Base-by-base conservation (phyloP, 1,140 invertebrate genomes). In the Sycophila sp. region DNA sequence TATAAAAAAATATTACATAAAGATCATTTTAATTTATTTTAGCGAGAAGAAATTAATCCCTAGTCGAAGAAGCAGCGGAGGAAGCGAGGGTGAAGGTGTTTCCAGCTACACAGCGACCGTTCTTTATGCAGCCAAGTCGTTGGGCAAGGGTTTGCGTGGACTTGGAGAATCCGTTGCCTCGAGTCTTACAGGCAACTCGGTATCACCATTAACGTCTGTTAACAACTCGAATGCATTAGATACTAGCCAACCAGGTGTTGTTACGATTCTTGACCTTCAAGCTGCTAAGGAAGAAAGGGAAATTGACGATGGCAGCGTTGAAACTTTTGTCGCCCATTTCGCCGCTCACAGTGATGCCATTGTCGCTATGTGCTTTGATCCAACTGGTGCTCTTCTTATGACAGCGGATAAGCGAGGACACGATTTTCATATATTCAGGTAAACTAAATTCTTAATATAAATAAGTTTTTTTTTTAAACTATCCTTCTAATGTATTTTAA, bases 81-180 rank as follows among this genome's bases (percentile, higher is more conserved):
- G 96, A 2, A 92, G 92, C 82, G 92, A 93, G 82, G 90, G 90
- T 78, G 85, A 86, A 86, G 90, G 91, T 19, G 89, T 94, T 10
- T 92, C 95, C 77, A 98, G 96, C 75, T 98, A 98, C 80, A 97
- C 96, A 58, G 96, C 97, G 1, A 97, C 96, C 0, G 94, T 98
- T 51, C 89, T 99, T 15, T 96, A 97, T 85, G 96, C 96, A 22
- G 97, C 97, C 22, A 98, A 98, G 86, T 96, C 92, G 17, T 84
- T 96, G 8, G 93, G 94, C 28, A 94, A 94, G 81, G 94, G 94
- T 7, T 80, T 96, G 15, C 89, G 93, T 3, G 96, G 96, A 56
- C 88, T 99, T 67, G 94, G 96, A n/a, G 97, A 98, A 83, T 95
- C 93, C 30, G 94, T 99, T 15, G 96, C 96, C 0, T 95, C 92